Conservation (phyloP, 2,113 vertebrate genomes). For the Barnardius zonarius region DNA sequence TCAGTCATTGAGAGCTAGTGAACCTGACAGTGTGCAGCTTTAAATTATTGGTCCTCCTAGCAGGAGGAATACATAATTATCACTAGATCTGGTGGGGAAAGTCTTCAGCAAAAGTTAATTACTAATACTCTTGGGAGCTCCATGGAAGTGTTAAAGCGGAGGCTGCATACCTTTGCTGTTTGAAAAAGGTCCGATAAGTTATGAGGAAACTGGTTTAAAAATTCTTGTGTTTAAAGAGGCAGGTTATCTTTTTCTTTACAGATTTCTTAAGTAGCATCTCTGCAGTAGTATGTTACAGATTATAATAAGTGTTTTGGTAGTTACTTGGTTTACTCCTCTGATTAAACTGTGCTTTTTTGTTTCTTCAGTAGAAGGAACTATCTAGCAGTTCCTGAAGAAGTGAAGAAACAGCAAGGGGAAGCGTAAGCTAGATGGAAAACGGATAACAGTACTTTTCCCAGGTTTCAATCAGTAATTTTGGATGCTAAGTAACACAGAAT, state of each 20-base stretch:
- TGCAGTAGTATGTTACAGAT: neutral
- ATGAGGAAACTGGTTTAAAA: neutral
- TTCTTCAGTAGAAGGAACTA: neutral
- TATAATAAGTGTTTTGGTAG: neutral
- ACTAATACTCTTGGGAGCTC: neutral
- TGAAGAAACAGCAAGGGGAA: neutral
- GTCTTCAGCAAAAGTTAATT: slow-evolving; percentile 9
- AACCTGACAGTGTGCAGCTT: neutral
- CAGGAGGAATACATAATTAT: neutral
- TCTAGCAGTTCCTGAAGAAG: neutral
- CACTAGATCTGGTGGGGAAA: neutral
- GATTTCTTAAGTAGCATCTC: neutral
- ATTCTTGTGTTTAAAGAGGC: neutral
- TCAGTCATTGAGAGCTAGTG: neutral
- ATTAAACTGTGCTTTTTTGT: neutral
- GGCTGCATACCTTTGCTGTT: slow-evolving; percentile 32
- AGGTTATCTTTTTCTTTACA: neutral
- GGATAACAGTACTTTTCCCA: neutral
- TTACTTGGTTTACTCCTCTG: neutral
- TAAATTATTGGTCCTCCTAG: neutral
- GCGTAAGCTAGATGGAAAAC: neutral
- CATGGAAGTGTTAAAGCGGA: neutral
- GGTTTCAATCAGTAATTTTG: neutral
- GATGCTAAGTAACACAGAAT: neutral
- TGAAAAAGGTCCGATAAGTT: neutral